Evolutionary conservation across 2,888 invertebrate genomes (phyloP).

Genomic region (Macaria liturata): DNA sequence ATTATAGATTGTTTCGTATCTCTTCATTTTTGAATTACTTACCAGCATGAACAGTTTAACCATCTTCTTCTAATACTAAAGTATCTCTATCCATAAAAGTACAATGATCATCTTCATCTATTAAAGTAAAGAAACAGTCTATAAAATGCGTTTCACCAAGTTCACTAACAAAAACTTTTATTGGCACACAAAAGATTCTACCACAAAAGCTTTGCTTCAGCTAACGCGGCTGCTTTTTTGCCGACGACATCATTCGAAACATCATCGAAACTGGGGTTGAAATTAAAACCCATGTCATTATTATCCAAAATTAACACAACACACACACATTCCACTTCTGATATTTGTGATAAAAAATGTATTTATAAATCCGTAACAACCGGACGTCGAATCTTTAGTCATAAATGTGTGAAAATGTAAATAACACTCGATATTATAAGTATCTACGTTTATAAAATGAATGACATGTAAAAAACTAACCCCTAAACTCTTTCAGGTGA

Average conservation of each 20-base stretch:
- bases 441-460: slow-evolving; percentile 36
- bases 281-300: slow-evolving; percentile 30
- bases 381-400: slow-evolving; percentile 44
- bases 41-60: slow-evolving; percentile 39
- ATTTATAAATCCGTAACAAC: slow-evolving; percentile 60
- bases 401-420: slow-evolving; percentile 18
- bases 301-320: slow-evolving; percentile 36
- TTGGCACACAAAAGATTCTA: slow-evolving; percentile 17
- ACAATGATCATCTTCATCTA: neutral
- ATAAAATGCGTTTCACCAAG: slow-evolving; percentile 33
- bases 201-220: slow-evolving; percentile 64
- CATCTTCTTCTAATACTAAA: slow-evolving; percentile 11
- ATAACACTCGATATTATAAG: slow-evolving; percentile 19
- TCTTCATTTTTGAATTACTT: slow-evolving; percentile 34
- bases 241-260: slow-evolving; percentile 44
- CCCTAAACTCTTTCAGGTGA: slow-evolving; percentile 71
- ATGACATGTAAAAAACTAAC: slow-evolving; percentile 44
- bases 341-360: neutral
- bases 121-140: slow-evolving; percentile 54
- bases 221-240: slow-evolving; percentile 74
- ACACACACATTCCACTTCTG: slow-evolving; percentile 36
- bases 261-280: slow-evolving; percentile 32
- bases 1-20: slow-evolving; percentile 73
- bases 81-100: neutral
- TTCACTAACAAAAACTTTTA: slow-evolving; percentile 23